These are phyloP conservation scores for Ostrea denselamellosa DNA, from an alignment of 1,140 invertebrate genomes.

Conservation along the genomic window DNA sequence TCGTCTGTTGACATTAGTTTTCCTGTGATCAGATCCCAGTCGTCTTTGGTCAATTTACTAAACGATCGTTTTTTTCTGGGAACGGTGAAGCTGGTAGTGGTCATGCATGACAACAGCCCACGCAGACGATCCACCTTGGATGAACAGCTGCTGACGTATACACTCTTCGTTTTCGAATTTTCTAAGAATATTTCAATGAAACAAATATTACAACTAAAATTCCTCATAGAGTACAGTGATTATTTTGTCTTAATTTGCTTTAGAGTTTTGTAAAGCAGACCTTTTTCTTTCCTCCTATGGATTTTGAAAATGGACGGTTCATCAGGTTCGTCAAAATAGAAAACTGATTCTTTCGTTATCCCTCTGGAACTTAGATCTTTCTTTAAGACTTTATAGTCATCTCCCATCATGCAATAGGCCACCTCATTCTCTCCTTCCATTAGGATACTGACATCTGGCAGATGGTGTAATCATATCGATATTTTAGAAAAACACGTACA, in stretches of 20 bases:
- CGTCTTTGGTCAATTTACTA: neutral
- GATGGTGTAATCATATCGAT: neutral
- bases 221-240: too few species aligned
- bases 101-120: neutral
- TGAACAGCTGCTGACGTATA: constrained; percentile 10
- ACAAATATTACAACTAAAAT: neutral
- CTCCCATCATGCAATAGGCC: constrained; percentile 1
- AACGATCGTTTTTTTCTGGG: neutral
- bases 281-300: neutral
- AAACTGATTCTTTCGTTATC: neutral
- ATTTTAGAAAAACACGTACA: too few species aligned
- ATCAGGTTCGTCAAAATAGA: neutral
- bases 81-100: neutral
- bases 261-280: neutral
- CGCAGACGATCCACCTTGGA: neutral
- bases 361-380: neutral
- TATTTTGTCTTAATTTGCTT: too few species aligned
- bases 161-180: neutral
- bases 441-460: neutral
- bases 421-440: constrained; percentile 30
- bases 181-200: neutral
- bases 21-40: neutral
- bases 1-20: neutral
- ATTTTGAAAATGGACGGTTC: constrained; percentile 5
- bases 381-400: constrained; percentile 2